phyloP scores from a whole-genome alignment of 2,797 vertebrate species.

The Hydrolagus colliei region DNA sequence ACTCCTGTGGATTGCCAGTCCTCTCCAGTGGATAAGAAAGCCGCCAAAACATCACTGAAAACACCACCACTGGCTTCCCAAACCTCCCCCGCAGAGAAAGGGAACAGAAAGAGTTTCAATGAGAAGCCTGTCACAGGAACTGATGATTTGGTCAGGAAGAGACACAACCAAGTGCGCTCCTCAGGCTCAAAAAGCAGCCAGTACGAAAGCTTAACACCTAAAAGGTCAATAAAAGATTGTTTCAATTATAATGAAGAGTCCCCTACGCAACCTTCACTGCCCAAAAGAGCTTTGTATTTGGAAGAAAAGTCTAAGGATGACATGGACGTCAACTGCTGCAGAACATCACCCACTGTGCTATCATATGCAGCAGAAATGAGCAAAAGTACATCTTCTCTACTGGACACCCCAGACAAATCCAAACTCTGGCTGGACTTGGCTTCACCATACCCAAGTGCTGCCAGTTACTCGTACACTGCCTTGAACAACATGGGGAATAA shows the following conservation, averaged over 20 bases:
- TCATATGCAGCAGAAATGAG: constrained; percentile 70
- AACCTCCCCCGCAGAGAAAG: constrained; percentile 38
- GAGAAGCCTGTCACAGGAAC: constrained; percentile 35
- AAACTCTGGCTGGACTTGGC: constrained; percentile 79
- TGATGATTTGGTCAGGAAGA: constrained; percentile 38
- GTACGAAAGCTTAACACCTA: constrained; percentile 63
- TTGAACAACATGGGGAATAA: constrained; percentile 57
- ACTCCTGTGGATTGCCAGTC: constrained; percentile 28
- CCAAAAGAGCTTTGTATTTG: constrained; percentile 75
- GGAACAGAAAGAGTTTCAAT: constrained; percentile 33
- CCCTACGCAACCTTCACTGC: constrained; percentile 73
- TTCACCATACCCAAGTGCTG: constrained; percentile 59
- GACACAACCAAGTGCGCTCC: constrained; percentile 42
- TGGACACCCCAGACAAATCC: constrained; percentile 73
- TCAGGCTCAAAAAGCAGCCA: constrained; percentile 44
- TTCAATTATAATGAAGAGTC: constrained; percentile 70
- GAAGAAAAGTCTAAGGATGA: constrained; percentile 52
- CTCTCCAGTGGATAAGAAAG: constrained; percentile 40
- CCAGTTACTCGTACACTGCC: constrained; percentile 75
- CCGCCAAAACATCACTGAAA: constrained; percentile 18
- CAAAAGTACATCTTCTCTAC: constrained; percentile 71
- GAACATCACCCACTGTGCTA: constrained; percentile 47
- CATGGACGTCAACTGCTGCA: constrained; percentile 38
- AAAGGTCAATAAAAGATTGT: constrained; percentile 70
- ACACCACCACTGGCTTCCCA: constrained; percentile 13